Evolutionary conservation across 2,113 vertebrate genomes (phyloP), one percentile per base, ranked within the genome.

Genomic region (Cephalophus harveyi): DNA sequence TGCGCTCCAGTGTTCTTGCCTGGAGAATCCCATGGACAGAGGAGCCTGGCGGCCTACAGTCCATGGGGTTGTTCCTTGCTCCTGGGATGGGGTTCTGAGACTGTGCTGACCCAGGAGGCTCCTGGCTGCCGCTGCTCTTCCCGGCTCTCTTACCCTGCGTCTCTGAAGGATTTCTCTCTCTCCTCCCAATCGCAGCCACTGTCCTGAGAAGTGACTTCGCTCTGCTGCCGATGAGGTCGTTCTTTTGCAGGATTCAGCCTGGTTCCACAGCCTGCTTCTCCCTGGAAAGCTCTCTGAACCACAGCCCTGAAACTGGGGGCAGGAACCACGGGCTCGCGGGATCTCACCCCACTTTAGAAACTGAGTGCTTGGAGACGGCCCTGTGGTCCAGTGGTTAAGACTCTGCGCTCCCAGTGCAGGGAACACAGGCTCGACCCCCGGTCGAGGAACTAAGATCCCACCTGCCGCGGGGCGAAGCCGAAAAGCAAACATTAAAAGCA

Each of bases 1-100:
- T 3, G n/a, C 2, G 1, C 1, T 3, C 19, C 67, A 40, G 67
- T 3, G 5, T 23, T 40, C 67, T 23, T 23, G n/a, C 67, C n/a
- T 74, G 67, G n/a, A 74, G 67, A 40, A 23, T 21, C 67, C 67
- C 19, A 1, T 13, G n/a, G 67, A 40, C n/a, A 71, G 67, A 23
- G 67, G 21, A 6, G 67, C 67, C 67, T 71, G 67, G 67, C 0
- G 17, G 67, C 19, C 10, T 23, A 23, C 10, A 40, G n/a, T 6
- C n/a, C 19, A 23, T 13, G 67, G n/a, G 17, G 19, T 13, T 12
- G 19, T 40, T 23, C 12, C 40, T 2, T 21, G 55, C 27, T 33
- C 5, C 28, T 5, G 67, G 30, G 28, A 46, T 36, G 33, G 30
- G 50, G 12, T 12, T 83, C 52, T 55, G 52, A 27, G 52, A 55